Base-by-base conservation (phyloP, 2,797 vertebrate genomes). In the Chloroceryle inda region DNA sequence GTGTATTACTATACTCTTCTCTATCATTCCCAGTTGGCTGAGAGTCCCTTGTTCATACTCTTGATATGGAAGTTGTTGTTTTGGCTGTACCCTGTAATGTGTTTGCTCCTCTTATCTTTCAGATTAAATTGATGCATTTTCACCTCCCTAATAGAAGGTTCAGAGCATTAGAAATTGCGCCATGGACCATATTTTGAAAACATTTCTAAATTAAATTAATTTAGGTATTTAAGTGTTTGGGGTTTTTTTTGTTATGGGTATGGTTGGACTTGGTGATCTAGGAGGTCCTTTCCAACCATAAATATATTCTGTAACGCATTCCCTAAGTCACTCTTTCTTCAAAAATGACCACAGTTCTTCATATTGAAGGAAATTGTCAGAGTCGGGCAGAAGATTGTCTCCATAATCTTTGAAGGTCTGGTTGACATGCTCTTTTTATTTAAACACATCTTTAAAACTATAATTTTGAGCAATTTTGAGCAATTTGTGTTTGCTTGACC, bases 401-500 rank as follows among this genome's bases (percentile, higher is more conserved):
- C 59, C 66, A 2, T 35, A 55, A 76, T 31, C n/a, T 82, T 42
- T 85, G 38, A 89, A 92, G 76, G 53, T 85, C 72, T 94, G 75
- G 49, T 58, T 92, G 89, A 83, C 85, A 44, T 66, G 31, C 2
- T 40, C 49, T 85, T 94, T 59, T 88, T 80, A 58, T 42, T 92
- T 53, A 35, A 64, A 58, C 3, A 50, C 3, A 23, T 83, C 63
- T 94, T 85, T 67, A 59, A 74, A 91, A 59, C 62, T 91, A 3
- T 92, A 91, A 94, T 96, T 96, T 82, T 64, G 58, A 79, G 63
- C 52, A 73, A 44, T 93, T 95, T 75, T 76, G 56, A 73, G 81
- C 47, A 83, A 45, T 78, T 88, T 77, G 22, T 87, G 87, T 95
- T 95, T 95, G 23, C 26, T 80, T 94, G 88, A 95, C 94, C 82